Conservation (phyloP, 1,140 invertebrate genomes). For the Cyclina sinensis region DNA sequence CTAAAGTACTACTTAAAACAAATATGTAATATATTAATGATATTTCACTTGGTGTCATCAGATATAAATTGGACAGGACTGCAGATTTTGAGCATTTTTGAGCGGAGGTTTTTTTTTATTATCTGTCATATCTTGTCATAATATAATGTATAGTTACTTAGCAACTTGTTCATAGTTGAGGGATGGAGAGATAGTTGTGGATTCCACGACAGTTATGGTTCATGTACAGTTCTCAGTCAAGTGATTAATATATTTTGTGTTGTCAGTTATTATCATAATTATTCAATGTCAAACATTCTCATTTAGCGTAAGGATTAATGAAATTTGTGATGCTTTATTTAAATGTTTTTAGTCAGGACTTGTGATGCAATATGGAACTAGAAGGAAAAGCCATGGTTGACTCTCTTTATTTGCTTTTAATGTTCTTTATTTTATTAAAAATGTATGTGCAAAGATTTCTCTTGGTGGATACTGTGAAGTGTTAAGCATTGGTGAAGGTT, state of each 20-base stretch:
- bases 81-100: conserved; percentile 48
- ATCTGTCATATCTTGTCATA: conserved; percentile 60
- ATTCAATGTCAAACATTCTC: conserved; percentile 36
- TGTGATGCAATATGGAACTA: not conserved
- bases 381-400: not conserved
- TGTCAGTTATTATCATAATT: conserved; percentile 27
- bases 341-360: conserved; percentile 18
- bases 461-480: not conserved
- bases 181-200: not conserved
- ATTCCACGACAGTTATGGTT: conserved; percentile 6
- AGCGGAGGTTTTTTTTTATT: conserved; percentile 34
- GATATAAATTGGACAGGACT: not conserved
- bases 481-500: not conserved
- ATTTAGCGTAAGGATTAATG: conserved; percentile 31
- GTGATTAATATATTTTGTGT: conserved; percentile 53
- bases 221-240: conserved; percentile 44
- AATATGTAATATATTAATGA: not conserved
- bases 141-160: conserved; percentile 35
- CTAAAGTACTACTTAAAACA: not conserved
- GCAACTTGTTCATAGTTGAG: conserved; percentile 32
- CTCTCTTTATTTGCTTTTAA: not conserved
- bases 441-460: not conserved
- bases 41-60: not conserved
- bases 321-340: conserved; percentile 42
- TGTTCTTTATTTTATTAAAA: not conserved